These are phyloP conservation scores for Pseudorhombus dupliciocellatus DNA, from an alignment of 2,113 vertebrate species.

Conservation along the genomic window DNA sequence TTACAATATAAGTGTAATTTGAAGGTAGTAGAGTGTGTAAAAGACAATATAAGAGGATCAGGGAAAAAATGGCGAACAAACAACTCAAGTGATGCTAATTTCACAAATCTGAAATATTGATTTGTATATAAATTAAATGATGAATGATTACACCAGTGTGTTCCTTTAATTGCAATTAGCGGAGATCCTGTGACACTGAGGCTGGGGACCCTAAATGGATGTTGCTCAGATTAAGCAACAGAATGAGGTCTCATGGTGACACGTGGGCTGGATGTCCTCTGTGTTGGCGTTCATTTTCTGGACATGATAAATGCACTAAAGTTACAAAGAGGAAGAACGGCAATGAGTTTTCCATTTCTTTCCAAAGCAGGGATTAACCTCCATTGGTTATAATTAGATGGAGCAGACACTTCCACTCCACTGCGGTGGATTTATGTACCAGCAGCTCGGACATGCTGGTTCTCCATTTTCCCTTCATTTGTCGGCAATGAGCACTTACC, in stretches of 20 bases:
- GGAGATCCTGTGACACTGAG: neutral
- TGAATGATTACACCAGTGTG: neutral
- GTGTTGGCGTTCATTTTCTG: constrained; percentile 32
- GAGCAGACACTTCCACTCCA: constrained; percentile 53
- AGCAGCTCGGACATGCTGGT: constrained; percentile 16
- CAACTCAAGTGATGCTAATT: neutral
- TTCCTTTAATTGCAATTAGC: constrained; percentile 28
- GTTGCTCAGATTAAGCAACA: constrained; percentile 53
- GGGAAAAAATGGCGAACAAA: neutral
- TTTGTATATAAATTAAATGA: neutral
- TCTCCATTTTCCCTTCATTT: constrained; percentile 54
- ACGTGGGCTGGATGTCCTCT: constrained; percentile 52
- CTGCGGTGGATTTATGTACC: constrained; percentile 56
- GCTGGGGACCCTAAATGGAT: constrained; percentile 59
- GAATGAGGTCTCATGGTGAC: constrained; percentile 42
- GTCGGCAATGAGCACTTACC: constrained; percentile 1
- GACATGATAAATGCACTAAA: constrained; percentile 36
- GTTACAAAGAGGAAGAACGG: constrained; percentile 8
- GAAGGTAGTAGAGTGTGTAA: too few relatives aligned
- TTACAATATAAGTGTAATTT: too few relatives aligned
- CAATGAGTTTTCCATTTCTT: constrained; percentile 1
- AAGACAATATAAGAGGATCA: too few relatives aligned
- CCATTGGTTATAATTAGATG: constrained; percentile 74
- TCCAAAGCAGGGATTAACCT: constrained; percentile 75
- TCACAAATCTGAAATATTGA: too few relatives aligned